These are phyloP conservation scores for Priocnemis perturbator DNA, from an alignment of 2,888 invertebrate species.

Conservation along the genomic window DNA sequence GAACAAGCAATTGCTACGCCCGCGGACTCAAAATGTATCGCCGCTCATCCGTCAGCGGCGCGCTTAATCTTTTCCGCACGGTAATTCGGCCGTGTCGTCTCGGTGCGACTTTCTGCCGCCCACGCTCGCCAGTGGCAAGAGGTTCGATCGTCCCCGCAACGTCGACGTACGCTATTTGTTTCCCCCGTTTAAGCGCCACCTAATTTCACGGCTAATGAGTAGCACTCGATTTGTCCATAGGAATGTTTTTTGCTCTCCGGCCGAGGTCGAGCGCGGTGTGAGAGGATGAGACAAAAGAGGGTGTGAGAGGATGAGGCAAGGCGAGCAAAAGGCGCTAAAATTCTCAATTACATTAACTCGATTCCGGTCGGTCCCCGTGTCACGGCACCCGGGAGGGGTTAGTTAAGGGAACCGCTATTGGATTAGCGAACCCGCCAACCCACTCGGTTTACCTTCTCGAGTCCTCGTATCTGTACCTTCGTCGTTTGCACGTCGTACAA, in stretches of 20 bases:
- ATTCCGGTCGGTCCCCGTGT: constrained; percentile 64
- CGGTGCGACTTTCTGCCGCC: not conserved
- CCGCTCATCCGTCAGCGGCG: constrained; percentile 7
- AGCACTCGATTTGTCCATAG: not conserved
- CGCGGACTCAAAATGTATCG: not conserved
- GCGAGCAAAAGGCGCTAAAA: constrained; percentile 65
- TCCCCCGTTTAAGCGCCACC: too few species aligned
- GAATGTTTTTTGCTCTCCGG: too few species aligned
- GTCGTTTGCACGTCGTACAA: constrained; percentile 70
- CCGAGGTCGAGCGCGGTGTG: too few species aligned
- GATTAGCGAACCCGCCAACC: constrained; percentile 54
- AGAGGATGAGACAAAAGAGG: too few species aligned
- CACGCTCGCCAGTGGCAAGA: not conserved
- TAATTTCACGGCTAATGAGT: too few species aligned
- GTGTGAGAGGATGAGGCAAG: constrained; percentile 12
- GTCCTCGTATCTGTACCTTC: constrained; percentile 62
- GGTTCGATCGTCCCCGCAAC: too few species aligned
- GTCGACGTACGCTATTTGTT: too few species aligned
- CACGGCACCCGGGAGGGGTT: constrained; percentile 64
- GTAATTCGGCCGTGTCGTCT: not conserved
- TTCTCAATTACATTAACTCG: constrained; percentile 71
- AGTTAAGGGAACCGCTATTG: constrained; percentile 69
- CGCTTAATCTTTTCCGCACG: constrained; percentile 6
- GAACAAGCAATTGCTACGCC: constrained; percentile 6
- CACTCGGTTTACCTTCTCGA: constrained; percentile 59